Evolutionary conservation across 2,888 invertebrate genomes (phyloP).

Genomic region (Acheta domesticus): DNA sequence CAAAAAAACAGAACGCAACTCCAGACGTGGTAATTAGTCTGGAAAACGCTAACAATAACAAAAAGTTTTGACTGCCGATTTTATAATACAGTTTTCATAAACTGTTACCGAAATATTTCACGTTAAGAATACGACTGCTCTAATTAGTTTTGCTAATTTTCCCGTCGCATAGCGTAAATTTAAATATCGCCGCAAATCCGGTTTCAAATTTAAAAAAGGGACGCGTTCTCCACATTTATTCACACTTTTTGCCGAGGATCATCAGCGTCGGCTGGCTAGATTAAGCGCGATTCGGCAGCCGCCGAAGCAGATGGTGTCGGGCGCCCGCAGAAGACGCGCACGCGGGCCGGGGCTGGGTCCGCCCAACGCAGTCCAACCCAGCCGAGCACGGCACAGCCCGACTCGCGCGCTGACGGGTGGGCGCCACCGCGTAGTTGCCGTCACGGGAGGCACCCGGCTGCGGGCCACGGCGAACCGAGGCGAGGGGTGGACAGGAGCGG

Average conservation of each 20-base stretch:
- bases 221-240: not conserved
- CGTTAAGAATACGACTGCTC: slow-evolving; percentile 1
- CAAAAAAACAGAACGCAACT: slow-evolving; percentile 3
- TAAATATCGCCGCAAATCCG: slow-evolving; percentile 1
- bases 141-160: slow-evolving; percentile 1
- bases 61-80: not conserved
- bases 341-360: too few relatives aligned
- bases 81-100: not conserved
- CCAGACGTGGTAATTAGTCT: slow-evolving; percentile 18
- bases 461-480: too few relatives aligned
- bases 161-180: not conserved
- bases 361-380: too few relatives aligned
- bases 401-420: too few relatives aligned
- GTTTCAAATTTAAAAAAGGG: not conserved
- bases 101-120: not conserved
- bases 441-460: too few relatives aligned
- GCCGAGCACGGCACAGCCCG: too few relatives aligned
- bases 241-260: not conserved
- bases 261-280: not conserved
- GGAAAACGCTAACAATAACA: slow-evolving; percentile 18
- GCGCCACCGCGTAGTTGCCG: too few relatives aligned
- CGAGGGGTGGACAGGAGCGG: too few relatives aligned
- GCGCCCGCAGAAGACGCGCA: not conserved
- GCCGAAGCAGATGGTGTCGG: not conserved
- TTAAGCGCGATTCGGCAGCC: not conserved